Conservation (phyloP, 2,797 vertebrate genomes). For the Arremon brunneinucha region DNA sequence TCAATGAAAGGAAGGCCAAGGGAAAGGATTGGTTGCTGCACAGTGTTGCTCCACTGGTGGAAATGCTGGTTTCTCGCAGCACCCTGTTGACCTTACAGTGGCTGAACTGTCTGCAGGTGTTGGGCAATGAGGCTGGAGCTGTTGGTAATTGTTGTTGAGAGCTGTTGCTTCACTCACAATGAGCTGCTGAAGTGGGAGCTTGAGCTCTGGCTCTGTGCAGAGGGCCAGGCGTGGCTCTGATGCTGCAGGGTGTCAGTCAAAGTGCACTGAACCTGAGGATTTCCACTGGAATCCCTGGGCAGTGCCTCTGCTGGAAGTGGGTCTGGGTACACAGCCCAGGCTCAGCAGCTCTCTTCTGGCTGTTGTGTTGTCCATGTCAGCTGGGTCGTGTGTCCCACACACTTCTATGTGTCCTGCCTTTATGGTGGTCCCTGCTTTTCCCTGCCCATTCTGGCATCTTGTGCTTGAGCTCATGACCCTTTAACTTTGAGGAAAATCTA, state of each 20-base stretch:
- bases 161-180: not conserved
- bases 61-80: not conserved
- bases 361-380: accelerated
- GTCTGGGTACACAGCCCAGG: not conserved
- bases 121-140: not conserved
- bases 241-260: not conserved
- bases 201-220: not conserved
- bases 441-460: not conserved
- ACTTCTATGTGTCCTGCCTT: not conserved
- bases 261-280: not conserved
- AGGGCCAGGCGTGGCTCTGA: not conserved
- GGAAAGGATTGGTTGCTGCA: not conserved
- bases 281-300: not conserved
- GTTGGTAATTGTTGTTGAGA: too few relatives aligned
- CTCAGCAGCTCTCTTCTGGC: accelerated
- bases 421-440: not conserved
- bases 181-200: not conserved
- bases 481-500: not conserved
- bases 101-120: not conserved
- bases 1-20: too few relatives aligned
- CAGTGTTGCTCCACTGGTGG: not conserved
- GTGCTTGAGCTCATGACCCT: not conserved
- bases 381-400: not conserved
- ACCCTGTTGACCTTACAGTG: accelerated
- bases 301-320: too few relatives aligned